Percentiles rank a stretch among this genome's conserved stretches.
Evolutionary conservation across 2,888 invertebrate species (phyloP).

Genomic region (Hyposoter didymator): DNA sequence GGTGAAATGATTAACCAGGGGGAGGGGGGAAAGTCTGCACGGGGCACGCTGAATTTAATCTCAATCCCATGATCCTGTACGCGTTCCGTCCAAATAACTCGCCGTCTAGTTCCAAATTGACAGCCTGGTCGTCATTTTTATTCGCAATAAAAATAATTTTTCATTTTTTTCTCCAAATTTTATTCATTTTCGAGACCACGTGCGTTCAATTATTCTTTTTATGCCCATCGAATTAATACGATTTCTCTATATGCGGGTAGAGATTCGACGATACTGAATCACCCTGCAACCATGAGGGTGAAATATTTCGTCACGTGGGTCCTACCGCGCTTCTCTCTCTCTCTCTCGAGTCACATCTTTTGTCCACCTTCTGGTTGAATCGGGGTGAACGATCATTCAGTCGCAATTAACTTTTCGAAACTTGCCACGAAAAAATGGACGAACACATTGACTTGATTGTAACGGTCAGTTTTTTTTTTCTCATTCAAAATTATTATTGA

Average conservation of each 20-base stretch:
- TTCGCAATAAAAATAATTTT: neutral
- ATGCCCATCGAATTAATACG: slow-evolving; percentile 8
- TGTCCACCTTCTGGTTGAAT: slow-evolving; percentile 15
- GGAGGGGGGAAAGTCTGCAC: slow-evolving; percentile 24
- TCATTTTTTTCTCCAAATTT: neutral
- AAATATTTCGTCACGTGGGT: slow-evolving; percentile 21
- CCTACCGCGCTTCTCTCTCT: neutral
- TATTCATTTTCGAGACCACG: neutral
- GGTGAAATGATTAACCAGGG: slow-evolving; percentile 45
- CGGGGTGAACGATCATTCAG: slow-evolving; percentile 28
- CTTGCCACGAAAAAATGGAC: neutral
- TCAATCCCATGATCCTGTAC: slow-evolving; percentile 24
- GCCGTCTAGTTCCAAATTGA: neutral
- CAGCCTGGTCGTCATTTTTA: neutral
- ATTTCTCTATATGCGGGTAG: slow-evolving; percentile 14
- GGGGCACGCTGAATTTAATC: slow-evolving; percentile 59
- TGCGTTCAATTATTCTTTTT: neutral
- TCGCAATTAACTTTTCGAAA: slow-evolving; percentile 35
- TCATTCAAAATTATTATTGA: neutral
- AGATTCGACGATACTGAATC: slow-evolving; percentile 22
- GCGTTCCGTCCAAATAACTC: slow-evolving; percentile 35
- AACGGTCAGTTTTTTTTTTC: neutral
- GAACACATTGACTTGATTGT: neutral
- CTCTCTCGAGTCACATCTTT: slow-evolving; percentile 46
- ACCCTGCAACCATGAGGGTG: slow-evolving; percentile 5